Conservation (phyloP, 2,797 vertebrate species). For the Mus spretus region DNA sequence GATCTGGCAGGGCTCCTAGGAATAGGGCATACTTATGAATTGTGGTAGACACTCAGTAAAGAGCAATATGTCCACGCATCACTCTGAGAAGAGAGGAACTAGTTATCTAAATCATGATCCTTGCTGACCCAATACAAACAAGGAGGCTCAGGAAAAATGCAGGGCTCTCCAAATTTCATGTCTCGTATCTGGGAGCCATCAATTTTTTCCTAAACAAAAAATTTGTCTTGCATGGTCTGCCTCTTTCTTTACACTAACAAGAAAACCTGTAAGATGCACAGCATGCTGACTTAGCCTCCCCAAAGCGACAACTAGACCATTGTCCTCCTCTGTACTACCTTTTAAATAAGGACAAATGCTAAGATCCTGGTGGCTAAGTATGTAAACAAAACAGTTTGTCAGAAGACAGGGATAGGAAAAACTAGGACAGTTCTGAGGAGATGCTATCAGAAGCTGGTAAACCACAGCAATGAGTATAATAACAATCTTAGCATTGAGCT, state of each 20-base stretch:
- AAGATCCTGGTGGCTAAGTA: background rate
- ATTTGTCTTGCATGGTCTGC: fast-evolving
- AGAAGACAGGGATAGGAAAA: background rate
- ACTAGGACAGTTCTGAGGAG: background rate
- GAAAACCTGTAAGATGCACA: background rate
- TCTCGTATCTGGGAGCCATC: background rate
- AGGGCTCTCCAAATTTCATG: background rate
- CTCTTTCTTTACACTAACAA: background rate
- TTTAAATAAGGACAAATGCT: background rate
- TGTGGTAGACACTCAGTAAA: background rate
- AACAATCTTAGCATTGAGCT: background rate
- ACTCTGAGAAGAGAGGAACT: conserved; percentile 11
- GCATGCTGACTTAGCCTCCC: background rate
- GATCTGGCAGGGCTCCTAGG: background rate
- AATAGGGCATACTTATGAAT: background rate
- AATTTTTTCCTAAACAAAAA: background rate
- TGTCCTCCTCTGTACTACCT: background rate
- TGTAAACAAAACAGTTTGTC: background rate
- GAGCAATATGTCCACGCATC: background rate
- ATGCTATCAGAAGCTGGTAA: background rate
- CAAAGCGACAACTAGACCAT: background rate
- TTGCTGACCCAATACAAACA: background rate
- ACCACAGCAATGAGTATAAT: background rate
- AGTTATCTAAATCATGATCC: background rate
- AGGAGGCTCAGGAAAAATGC: background rate